Conservation (phyloP, 2,888 invertebrate genomes). For the Idaea biselata region DNA sequence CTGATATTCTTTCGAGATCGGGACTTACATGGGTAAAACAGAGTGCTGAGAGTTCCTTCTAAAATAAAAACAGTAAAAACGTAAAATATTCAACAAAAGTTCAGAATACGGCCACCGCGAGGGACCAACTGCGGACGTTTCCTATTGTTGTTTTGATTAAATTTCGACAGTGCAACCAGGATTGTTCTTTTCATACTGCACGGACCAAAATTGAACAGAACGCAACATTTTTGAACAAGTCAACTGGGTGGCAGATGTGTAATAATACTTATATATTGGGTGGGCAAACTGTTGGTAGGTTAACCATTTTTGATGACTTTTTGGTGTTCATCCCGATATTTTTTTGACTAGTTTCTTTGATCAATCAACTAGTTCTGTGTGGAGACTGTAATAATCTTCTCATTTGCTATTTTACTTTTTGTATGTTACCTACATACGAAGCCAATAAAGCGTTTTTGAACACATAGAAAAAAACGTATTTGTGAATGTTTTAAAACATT, state of each 20-base stretch:
- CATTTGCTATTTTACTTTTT: too few species aligned
- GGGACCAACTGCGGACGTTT: conserved; percentile 46
- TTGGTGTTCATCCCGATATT: too few species aligned
- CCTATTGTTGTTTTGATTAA: conserved; percentile 76
- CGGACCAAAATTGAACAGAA: conserved; percentile 44
- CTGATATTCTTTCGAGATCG: too few species aligned
- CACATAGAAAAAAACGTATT: too few species aligned
- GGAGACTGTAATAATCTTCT: too few species aligned
- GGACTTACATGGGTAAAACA: too few species aligned
- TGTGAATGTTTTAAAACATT: too few species aligned
- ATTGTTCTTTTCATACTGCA: conserved; percentile 62
- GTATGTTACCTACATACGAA: too few species aligned
- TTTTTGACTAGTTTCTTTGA: too few species aligned
- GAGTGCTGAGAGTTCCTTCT: too few species aligned
- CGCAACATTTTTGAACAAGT: conserved; percentile 7
- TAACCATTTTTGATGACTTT: background rate
- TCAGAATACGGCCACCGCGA: conserved; percentile 42
- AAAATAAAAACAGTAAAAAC: background rate
- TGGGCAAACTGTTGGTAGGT: background rate
- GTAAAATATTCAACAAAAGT: background rate
- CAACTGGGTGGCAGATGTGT: background rate
- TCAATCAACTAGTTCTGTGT: too few species aligned
- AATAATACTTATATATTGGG: background rate
- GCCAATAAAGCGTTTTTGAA: too few species aligned
- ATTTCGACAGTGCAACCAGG: conserved; percentile 65